phyloP scores from a whole-genome alignment of 2,888 invertebrate genomes.

The Oeneis ivallda region DNA sequence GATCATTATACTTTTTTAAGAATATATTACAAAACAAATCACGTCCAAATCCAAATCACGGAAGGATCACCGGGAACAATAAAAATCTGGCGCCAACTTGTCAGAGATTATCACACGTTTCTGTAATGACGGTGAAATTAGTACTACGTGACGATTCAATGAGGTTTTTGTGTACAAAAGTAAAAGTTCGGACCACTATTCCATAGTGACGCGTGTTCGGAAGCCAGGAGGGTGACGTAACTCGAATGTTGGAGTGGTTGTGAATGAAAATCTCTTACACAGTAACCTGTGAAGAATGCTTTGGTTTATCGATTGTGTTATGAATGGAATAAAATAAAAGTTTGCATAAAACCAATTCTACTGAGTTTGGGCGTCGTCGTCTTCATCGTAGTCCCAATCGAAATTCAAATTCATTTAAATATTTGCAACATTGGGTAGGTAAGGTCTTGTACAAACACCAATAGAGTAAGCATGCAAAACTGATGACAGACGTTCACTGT shows the following conservation, averaged over 20 bases:
- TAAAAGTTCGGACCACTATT: conserved; percentile 61
- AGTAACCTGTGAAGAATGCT: conserved; percentile 38
- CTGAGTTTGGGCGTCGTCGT: too few relatives aligned
- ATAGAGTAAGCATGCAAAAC: too few relatives aligned
- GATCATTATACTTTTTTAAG: conserved; percentile 8
- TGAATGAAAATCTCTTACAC: conserved; percentile 55
- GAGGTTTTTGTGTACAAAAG: conserved; percentile 61
- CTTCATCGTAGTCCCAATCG: too few relatives aligned
- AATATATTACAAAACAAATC: conserved; percentile 39
- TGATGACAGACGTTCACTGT: too few relatives aligned
- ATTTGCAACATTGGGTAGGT: too few relatives aligned
- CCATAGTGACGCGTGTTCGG: conserved; percentile 64
- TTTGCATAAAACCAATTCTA: too few relatives aligned
- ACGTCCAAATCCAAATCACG: conserved; percentile 38
- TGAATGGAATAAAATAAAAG: not conserved
- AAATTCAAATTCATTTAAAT: too few relatives aligned
- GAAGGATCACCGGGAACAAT: conserved; percentile 58
- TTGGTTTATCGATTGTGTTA: not conserved
- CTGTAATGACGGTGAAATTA: conserved; percentile 74
- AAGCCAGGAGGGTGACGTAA: conserved; percentile 58
- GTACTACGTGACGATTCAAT: conserved; percentile 66
- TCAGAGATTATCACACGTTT: conserved; percentile 74
- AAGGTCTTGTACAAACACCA: too few relatives aligned
- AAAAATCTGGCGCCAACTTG: conserved; percentile 74
- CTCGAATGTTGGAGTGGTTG: conserved; percentile 53